Base-by-base conservation (phyloP, 92 coral and sea anemone species). In the Metridium senile region DNA sequence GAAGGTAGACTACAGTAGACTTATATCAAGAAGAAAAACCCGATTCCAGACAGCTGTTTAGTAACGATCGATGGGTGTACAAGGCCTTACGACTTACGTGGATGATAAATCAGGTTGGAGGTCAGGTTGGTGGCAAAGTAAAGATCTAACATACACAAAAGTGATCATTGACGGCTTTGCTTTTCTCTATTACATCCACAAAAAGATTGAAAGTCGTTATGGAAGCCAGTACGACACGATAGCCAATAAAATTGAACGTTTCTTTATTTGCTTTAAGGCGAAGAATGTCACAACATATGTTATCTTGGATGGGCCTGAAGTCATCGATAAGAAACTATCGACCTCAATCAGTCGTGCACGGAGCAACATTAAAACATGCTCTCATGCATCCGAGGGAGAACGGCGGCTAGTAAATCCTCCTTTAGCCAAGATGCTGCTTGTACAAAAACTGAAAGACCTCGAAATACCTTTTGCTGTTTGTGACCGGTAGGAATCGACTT, bases 21-120 rank as follows among this genome's bases (percentile, higher is more conserved):
- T n/a, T n/a, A n/a, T n/a, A n/a, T n/a, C n/a, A n/a, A n/a, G n/a
- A n/a, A n/a, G n/a, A n/a, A n/a, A n/a, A n/a, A n/a, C n/a, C n/a
- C n/a, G n/a, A n/a, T n/a, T n/a, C n/a, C n/a, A n/a, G n/a, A n/a
- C n/a, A n/a, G n/a, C n/a, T n/a, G n/a, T n/a, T n/a, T n/a, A n/a
- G n/a, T n/a, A n/a, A n/a, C n/a, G n/a, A n/a, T n/a, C n/a, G n/a
- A 94, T 94, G 97, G 99, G 99, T 27, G 83, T 92, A 52, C 87
- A 67, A 3, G 96, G 97, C 49, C 83, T 95, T 9, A 84, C 95
- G 1, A 71, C 79, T n/a, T 89, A 87, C 57, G 75, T 90, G 21
- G 77, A 91, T n/a, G n/a, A n/a, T 33, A 73, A 86, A 35, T 28
- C 79, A n/a, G n/a, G n/a, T n/a, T n/a, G n/a, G n/a, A n/a, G n/a